Evolutionary conservation across 30 jellyfish, hydroid and myxozoan species (phyloP), one percentile per base, ranked within the genome.

Genomic region (Hydra vulgaris): DNA sequence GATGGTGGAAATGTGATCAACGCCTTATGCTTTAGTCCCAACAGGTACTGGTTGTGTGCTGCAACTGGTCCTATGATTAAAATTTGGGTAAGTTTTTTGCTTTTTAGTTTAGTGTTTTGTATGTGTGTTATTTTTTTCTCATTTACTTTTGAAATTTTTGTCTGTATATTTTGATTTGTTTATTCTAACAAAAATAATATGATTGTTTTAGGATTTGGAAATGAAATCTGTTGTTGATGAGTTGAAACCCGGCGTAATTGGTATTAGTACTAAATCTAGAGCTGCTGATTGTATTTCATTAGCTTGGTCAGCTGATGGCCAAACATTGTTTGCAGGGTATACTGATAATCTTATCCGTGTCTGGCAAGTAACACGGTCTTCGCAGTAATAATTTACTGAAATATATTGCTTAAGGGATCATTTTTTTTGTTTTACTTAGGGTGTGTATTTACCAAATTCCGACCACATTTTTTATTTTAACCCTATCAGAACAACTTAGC

Each of bases 271-370:
- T 81, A 80, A 84, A 79, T 90, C 83, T 76, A 84, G 83, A 77
- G 84, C 84, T 15, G 94, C 91, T 26, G 79, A 71, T 81, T 89
- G 97, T 69, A 87, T 83, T 19, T 86, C 98, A 18, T 82, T 92
- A 79, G 96, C 98, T 15, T 92, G 98, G 98, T 92, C 98, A 15
- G 95, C 95, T 21, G 97, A 94, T 88, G 99, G 99, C 22, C 96
- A 85, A 82, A 87, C 96, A 71, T 77, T 94, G 89, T 94, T 94
- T 79, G 99, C 96, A 67, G 99, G 99, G 27, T 94, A 94, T 82
- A 94, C 96, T 66, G 98, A 92, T 85, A 84, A 85, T 74, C 87
- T 79, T 26, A 87, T 92, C 80, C 80, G 98, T 15, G 95, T 87
- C 17, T 92, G 97, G 97, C 93, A 85, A 78, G 97, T 89, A n/a